Conservation (phyloP, 2,797 vertebrate species). For the Sylvilagus floridanus region DNA sequence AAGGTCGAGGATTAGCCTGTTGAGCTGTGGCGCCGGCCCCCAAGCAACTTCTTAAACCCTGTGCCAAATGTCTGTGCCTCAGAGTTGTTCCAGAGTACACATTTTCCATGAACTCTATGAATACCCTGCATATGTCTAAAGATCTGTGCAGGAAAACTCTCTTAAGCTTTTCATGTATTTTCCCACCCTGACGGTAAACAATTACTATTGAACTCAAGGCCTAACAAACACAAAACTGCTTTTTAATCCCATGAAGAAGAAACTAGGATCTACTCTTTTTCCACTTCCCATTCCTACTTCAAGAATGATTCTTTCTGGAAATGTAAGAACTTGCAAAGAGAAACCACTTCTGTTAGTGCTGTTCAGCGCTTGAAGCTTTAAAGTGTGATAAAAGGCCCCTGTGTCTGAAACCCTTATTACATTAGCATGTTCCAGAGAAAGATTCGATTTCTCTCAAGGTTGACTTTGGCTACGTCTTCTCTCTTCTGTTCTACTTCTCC, state of each 20-base stretch:
- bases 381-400: background rate
- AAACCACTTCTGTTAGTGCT: conserved; percentile 35
- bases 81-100: no score
- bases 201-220: conserved; percentile 67
- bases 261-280: conserved; percentile 22
- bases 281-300: background rate
- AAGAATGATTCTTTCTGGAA: conserved; percentile 50
- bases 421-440: conserved; percentile 43
- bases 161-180: conserved; percentile 72
- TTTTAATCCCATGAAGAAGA: conserved; percentile 18
- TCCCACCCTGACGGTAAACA: conserved; percentile 60
- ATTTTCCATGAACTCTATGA: no score
- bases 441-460: conserved; percentile 56
- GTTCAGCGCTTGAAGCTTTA: background rate
- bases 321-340: conserved; percentile 35
- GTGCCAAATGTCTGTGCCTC: no score
- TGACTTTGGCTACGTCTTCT: conserved; percentile 67
- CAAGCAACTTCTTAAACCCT: no score
- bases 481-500: conserved; percentile 50
- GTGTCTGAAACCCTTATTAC: conserved; percentile 43
- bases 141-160: conserved; percentile 71
- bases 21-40: no score
- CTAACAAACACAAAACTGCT: conserved; percentile 65
- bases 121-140: conserved; percentile 56
- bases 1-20: no score